phyloP scores from a whole-genome alignment of 2,888 invertebrate genomes.

The Drosophila lacicola region DNA sequence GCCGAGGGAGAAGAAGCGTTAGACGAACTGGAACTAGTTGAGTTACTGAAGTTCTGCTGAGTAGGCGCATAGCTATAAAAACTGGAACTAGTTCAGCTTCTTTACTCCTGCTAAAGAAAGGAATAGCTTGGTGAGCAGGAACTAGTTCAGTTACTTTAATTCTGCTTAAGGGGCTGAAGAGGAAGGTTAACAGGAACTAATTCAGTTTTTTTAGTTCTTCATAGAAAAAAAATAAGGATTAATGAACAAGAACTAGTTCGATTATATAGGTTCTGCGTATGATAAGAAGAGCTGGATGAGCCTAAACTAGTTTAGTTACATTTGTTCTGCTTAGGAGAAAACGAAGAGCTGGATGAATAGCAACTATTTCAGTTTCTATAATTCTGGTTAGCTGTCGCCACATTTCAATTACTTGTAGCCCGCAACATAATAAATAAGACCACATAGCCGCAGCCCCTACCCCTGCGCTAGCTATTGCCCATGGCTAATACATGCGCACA shows the following conservation, averaged over 20 bases:
- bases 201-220: background rate
- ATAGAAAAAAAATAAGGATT: too few species aligned
- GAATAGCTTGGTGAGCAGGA: background rate
- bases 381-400: slow-evolving; percentile 35
- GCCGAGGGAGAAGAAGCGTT: too few species aligned
- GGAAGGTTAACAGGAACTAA: background rate
- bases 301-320: background rate
- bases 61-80: too few species aligned
- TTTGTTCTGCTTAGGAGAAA: background rate
- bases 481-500: slow-evolving; percentile 7
- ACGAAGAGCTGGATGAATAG: background rate
- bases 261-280: background rate
- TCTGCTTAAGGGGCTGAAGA: too few species aligned
- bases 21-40: background rate
- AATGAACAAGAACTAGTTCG: background rate
- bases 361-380: slow-evolving; percentile 7
- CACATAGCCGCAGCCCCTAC: slow-evolving; percentile 2
- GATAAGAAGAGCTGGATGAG: background rate
- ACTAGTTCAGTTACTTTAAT: background rate
- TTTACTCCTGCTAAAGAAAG: too few species aligned
- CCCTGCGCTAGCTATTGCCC: slow-evolving; percentile 6
- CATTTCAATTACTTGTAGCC: slow-evolving; percentile 62
- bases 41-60: background rate
- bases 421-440: slow-evolving; percentile 52
- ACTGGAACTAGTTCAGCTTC: too few species aligned